A percentile compares a stretch with the other conserved stretches of the same genome.
Evolutionary conservation across 2,113 vertebrate genomes (phyloP).

Genomic region (Callaeas wilsoni): DNA sequence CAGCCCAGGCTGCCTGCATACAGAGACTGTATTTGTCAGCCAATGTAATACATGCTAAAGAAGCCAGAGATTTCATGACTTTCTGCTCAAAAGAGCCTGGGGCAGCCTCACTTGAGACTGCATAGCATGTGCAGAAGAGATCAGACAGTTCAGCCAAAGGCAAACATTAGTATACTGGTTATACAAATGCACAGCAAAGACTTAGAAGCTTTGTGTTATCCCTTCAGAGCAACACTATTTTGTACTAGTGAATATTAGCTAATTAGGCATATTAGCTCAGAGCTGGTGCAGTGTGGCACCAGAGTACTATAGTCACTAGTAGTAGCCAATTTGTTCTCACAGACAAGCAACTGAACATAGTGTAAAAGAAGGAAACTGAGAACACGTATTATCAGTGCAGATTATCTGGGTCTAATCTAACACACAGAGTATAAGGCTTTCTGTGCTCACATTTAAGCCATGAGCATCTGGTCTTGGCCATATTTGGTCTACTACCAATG

Average conservation of each 20-base stretch:
- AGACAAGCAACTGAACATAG: not conserved
- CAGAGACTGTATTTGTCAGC: not conserved
- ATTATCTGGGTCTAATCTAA: not conserved
- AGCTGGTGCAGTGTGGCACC: not conserved
- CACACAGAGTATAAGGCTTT: not conserved
- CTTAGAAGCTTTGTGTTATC: not conserved
- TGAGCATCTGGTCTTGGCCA: constrained; percentile 67
- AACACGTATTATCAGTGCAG: not conserved
- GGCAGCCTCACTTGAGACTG: not conserved
- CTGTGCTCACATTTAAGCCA: constrained; percentile 36
- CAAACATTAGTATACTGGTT: not conserved
- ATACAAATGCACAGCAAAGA: not conserved
- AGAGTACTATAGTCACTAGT: not conserved
- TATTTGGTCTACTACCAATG: constrained; percentile 75
- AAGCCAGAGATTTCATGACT: not conserved
- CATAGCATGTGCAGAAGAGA: not conserved
- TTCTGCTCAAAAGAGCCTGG: not conserved
- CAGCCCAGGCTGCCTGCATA: not conserved
- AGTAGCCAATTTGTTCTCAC: not conserved
- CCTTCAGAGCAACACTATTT: not conserved
- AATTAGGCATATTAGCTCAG: not conserved
- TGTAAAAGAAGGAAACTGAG: not conserved
- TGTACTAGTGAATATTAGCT: not conserved
- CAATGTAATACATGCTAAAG: not conserved
- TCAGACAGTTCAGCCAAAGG: not conserved